Conservation (phyloP, 2,113 vertebrate species). For the Corynorhinus townsendii region DNA sequence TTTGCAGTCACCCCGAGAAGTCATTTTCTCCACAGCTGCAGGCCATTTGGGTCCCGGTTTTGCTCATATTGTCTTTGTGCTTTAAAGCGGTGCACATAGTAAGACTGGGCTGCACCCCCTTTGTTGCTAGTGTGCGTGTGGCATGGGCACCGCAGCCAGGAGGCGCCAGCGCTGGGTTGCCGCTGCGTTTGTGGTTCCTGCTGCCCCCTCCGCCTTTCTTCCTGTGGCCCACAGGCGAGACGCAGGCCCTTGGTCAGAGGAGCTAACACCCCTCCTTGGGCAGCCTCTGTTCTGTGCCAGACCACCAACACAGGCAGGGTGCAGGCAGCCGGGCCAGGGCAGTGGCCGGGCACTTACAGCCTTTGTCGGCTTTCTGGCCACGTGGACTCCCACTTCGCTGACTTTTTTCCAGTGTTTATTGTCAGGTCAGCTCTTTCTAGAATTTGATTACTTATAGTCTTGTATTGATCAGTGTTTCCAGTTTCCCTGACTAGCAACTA, state of each 20-base stretch:
- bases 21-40: not conserved
- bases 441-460: not conserved
- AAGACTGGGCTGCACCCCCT: fast-evolving
- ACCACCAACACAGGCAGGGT: fast-evolving
- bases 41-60: not conserved
- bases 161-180: not conserved
- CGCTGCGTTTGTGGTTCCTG: not conserved
- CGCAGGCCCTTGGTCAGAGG: not conserved
- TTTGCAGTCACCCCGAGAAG: not conserved
- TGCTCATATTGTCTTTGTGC: not conserved
- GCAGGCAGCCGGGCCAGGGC: not conserved
- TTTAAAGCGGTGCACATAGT: not conserved
- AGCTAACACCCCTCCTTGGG: fast-evolving
- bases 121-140: not conserved
- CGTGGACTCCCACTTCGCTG: not conserved
- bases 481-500: not conserved
- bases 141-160: not conserved
- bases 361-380: not conserved
- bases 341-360: fast-evolving
- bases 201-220: not conserved
- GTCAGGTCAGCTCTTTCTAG: not conserved
- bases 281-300: not conserved
- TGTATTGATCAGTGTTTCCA: not conserved
- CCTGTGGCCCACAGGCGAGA: not conserved
- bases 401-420: not conserved